Evolutionary conservation across 35 echinoderm and acorn worm species (phyloP), one percentile per base, ranked within the genome.

Genomic region (Anneissia japonica): DNA sequence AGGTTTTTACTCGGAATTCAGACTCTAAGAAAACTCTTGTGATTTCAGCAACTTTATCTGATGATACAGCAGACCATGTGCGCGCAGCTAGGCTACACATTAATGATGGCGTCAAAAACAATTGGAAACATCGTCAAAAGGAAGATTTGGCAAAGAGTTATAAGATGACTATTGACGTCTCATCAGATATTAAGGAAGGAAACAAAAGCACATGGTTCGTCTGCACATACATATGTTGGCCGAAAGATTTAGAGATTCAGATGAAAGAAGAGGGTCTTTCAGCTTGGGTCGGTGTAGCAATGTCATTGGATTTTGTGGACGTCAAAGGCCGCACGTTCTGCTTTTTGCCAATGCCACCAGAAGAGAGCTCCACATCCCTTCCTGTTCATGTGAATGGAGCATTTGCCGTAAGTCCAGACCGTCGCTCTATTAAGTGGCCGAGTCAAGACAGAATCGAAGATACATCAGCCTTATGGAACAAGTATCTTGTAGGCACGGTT

Each of bases 311-410:
- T 7, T 10, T 30, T 12, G 6, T 77, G 34, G 26, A 83, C 28
- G 21, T 79, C 12, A 55, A 16, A 14, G 95, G 95, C 0, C 79
- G 95, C 39, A 79, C 82, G 34, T 97, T 97, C 46, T 97, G 95
- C 45, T 97, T 93, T 75, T 82, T 97, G 4, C 95, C 95, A 23
- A 36, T 97, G 13, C 95, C 95, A 31, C 78, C 77, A 12, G 91
- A 91, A 14, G 82, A 88, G 21, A 86, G 74, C 21, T 30, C 39
- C 2, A 90, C 91, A 19, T 88, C 84, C 23, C 84, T 97, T 51
- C 95, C 95, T 13, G 90, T 97, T 3, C 95, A 97, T 82, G 72
- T 97, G 21, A 87, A 97, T 89, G 95, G 91, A 13, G 93, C 86
- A 75, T 97, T 97, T 89, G 95, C 88, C 39, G 74, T 97, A 7